Evolutionary conservation across 2,797 vertebrate species (phyloP).

Genomic region (Semotilus atromaculatus): DNA sequence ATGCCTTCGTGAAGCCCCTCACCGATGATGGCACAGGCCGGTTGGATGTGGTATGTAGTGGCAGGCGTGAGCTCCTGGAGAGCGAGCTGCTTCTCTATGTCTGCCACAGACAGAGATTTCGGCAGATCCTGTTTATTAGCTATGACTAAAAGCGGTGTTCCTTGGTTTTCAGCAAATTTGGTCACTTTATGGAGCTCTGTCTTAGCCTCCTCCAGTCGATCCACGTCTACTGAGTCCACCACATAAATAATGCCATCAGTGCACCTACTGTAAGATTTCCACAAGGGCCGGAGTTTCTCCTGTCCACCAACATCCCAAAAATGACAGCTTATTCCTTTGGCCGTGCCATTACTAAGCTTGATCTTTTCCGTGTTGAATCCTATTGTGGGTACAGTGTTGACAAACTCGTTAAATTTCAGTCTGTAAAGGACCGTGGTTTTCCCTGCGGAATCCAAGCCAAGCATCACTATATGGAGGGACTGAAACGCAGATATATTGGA

Average conservation of each 20-base stretch:
- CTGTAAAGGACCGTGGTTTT: conserved; percentile 97
- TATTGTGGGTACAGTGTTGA: conserved; percentile 97
- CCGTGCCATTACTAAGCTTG: conserved; percentile 89
- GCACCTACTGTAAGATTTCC: conserved; percentile 98
- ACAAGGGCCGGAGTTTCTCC: conserved; percentile 96
- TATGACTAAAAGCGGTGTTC: conserved; percentile 94
- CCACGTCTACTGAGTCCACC: conserved; percentile 97
- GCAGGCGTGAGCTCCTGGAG: conserved; percentile 91
- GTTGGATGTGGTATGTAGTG: conserved; percentile 95
- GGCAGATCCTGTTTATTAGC: conserved; percentile 99
- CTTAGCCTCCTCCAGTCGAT: conserved; percentile 93
- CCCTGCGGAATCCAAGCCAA: conserved; percentile 95
- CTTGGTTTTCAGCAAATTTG: conserved; percentile 95
- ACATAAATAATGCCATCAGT: conserved; percentile 98
- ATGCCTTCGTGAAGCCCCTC: conserved; percentile 97
- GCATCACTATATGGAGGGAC: conserved; percentile 97
- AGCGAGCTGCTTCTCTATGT: conserved; percentile 94
- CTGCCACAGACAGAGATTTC: conserved; percentile 89
- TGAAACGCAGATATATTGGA: conserved; percentile 94
- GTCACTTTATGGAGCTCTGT: conserved; percentile 97
- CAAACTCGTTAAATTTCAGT: conserved; percentile 97
- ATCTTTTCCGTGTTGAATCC: conserved; percentile 98
- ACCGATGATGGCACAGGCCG: conserved; percentile 97
- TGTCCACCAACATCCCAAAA: conserved; percentile 98
- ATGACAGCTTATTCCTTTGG: conserved; percentile 96